Percentiles rank a stretch among this genome's conserved stretches.
These are phyloP conservation scores for Oenanthe melanoleuca DNA, from an alignment of 2,113 vertebrate genomes.

Conservation along the genomic window DNA sequence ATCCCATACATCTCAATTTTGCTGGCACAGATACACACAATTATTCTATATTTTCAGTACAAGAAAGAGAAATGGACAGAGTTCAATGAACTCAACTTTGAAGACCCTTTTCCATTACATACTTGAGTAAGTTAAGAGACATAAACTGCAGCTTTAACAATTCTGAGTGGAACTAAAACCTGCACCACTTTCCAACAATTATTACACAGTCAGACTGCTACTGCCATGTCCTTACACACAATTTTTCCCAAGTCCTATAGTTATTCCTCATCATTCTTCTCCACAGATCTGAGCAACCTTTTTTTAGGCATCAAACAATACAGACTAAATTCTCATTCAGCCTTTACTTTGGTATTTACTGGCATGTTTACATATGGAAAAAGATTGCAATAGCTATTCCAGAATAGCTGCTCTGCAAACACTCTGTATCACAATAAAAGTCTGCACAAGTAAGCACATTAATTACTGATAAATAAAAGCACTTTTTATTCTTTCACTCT, in stretches of 20 bases:
- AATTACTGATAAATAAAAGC: background rate
- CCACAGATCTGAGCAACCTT: background rate
- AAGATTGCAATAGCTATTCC: background rate
- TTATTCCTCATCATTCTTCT: background rate
- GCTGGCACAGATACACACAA: background rate
- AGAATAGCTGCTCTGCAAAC: background rate
- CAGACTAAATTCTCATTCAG: background rate
- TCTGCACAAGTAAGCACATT: background rate
- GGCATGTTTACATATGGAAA: background rate
- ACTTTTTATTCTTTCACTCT: background rate
- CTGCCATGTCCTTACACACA: background rate
- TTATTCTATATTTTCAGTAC: background rate
- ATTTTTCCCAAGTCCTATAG: background rate
- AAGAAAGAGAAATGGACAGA: background rate
- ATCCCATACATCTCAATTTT: background rate
- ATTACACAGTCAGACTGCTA: background rate
- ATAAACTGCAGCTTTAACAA: background rate
- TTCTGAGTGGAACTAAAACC: background rate
- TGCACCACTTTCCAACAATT: background rate
- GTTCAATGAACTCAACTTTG: background rate
- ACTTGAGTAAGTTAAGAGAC: background rate
- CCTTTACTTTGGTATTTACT: background rate
- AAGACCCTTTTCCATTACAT: background rate
- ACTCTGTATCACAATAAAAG: background rate
- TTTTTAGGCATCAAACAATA: background rate